phyloP scores from a whole-genome alignment of 1,140 invertebrate species.

The Battus philenor region DNA sequence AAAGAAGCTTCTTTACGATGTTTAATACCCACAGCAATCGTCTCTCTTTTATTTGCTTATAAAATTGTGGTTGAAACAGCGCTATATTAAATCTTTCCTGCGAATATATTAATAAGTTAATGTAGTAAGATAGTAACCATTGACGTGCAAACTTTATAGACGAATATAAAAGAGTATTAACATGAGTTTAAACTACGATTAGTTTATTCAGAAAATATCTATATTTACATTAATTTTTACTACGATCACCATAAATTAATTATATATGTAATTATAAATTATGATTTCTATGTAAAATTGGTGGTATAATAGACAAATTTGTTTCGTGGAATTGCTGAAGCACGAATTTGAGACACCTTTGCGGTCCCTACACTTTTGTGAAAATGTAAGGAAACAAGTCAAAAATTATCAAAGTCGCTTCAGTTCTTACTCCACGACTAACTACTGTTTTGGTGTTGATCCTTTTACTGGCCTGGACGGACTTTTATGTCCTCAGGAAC shows the following conservation, averaged over 20 bases:
- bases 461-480: conserved; percentile 66
- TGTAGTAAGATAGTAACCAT: not conserved
- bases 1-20: too few relatives aligned
- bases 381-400: not conserved
- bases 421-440: conserved; percentile 39
- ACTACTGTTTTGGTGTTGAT: conserved; percentile 73
- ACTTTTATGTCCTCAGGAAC: conserved; percentile 67
- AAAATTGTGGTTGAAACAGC: too few relatives aligned
- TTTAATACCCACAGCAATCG: too few relatives aligned
- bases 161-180: conserved; percentile 2
- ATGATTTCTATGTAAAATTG: conserved; percentile 49
- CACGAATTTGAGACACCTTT: conserved; percentile 45
- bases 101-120: too few relatives aligned
- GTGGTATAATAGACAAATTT: conserved; percentile 65
- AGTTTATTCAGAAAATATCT: not conserved
- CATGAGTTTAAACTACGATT: conserved; percentile 39
- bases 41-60: too few relatives aligned
- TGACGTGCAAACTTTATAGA: not conserved
- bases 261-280: conserved; percentile 30
- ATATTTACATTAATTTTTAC: conserved; percentile 38
- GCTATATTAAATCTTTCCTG: too few relatives aligned
- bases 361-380: conserved; percentile 1
- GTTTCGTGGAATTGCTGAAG: conserved; percentile 34
- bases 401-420: conserved; percentile 40
- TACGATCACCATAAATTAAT: conserved; percentile 23